Evolutionary conservation across 2,113 vertebrate species (phyloP), one percentile per base, ranked within the genome.

Genomic region (Neofelis nebulosa): DNA sequence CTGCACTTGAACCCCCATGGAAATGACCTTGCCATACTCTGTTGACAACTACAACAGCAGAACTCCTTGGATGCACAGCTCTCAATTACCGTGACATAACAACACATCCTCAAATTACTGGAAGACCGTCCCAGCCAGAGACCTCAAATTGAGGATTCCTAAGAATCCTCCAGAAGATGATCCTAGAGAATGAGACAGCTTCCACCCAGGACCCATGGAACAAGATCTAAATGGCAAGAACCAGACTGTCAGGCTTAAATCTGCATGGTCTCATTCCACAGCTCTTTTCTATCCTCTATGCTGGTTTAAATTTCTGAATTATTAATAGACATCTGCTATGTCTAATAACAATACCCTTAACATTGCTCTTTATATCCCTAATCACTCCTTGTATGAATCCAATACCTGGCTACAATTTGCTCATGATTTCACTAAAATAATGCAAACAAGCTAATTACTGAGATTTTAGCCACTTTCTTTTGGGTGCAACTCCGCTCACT

Each of bases 11-110:
- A 90, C 52, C 7, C 52, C 81, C 31, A 52, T 33, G 33, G 87
- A 96, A 96, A 87, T 83, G 52, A 89, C 50, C 45, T 94, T 89
- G 83, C 65, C 63, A 80, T 52, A 68, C 45, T 84, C 55, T 76
- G 48, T 65, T 83, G 36, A 65, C 21, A 97, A 78, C 23, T 71
- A 69, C 74, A 52, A 55, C 19, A 71, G 31, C 73, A 69, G 78
- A 79, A 95, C 12, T 55, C 57, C 52, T 61, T 94, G 63, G 55
- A 65, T 83, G 57, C 38, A 76, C 0, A 69, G 38, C 55, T 88
- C 45, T 79, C 57, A 79, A 50, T 63, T 82, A 78, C 9, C 80
- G n/a, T 36, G n/a, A 50, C 38, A 89, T 29, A 45, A 91, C 14
- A 68, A 91, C 14, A 86, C 4, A 89, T n/a, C 55, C 66, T 92